Conservation (phyloP, 1,140 invertebrate species). For the Diploscapter pachys region DNA sequence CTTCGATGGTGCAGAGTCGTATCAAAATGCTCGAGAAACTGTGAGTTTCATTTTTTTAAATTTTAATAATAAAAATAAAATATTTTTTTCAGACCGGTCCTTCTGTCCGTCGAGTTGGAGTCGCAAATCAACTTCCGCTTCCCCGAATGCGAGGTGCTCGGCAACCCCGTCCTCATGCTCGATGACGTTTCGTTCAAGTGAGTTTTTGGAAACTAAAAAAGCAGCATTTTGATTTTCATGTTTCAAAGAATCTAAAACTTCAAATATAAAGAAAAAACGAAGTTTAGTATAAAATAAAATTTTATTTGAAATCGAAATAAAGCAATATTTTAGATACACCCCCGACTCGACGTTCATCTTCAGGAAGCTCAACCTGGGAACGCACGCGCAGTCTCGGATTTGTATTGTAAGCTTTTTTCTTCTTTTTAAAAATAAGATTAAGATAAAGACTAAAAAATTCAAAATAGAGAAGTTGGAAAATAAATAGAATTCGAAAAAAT, state of each 20-base stretch:
- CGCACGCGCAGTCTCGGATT: conserved; percentile 87
- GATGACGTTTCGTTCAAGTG: conserved; percentile 69
- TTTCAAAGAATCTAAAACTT: no score
- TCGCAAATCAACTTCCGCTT: conserved; percentile 83
- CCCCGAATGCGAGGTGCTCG: conserved; percentile 84
- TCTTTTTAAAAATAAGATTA: not conserved
- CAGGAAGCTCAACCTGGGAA: conserved; percentile 81
- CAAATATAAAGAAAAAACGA: no score
- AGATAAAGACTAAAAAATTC: no score
- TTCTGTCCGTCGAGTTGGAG: conserved; percentile 92
- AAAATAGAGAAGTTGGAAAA: no score
- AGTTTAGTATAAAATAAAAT: no score
- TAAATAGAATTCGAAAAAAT: no score
- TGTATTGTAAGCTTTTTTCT: conserved; percentile 74
- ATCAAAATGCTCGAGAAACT: conserved; percentile 97
- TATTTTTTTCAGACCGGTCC: conserved; percentile 73
- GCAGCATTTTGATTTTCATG: no score
- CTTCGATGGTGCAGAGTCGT: conserved; percentile 94
- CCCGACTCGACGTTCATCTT: conserved; percentile 69
- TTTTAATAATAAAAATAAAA: no score
- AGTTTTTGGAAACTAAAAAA: no score
- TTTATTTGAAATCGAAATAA: no score
- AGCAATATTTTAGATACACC: conserved; percentile 72
- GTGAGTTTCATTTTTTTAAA: no score
- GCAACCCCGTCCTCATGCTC: conserved; percentile 86